These are phyloP conservation scores for Cantharis rustica DNA, from an alignment of 2,888 invertebrate species.

Conservation along the genomic window DNA sequence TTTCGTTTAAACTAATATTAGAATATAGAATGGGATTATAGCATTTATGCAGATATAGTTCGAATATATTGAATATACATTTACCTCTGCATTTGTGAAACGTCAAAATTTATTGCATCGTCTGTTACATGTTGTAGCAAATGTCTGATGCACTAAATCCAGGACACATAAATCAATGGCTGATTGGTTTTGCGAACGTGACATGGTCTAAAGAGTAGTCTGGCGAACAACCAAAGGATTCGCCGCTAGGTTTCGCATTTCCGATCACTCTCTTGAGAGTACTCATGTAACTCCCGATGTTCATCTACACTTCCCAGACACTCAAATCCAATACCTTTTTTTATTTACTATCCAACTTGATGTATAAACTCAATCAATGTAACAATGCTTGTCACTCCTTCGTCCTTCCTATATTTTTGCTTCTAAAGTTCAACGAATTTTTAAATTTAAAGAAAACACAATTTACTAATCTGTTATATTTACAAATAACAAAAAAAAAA, in stretches of 20 bases:
- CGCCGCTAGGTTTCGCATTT: conserved; percentile 33
- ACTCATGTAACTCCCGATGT: conserved; percentile 33
- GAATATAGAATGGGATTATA: background rate
- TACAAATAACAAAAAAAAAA: background rate
- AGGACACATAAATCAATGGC: conserved; percentile 41
- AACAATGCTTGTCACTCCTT: background rate
- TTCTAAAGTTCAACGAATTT: background rate
- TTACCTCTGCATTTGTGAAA: background rate
- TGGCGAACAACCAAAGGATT: conserved; percentile 38
- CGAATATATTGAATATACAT: background rate
- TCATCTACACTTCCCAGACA: conserved; percentile 31
- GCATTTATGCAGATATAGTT: background rate
- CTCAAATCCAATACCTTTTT: conserved; percentile 26
- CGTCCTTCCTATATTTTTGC: background rate
- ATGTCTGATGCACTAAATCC: conserved; percentile 31
- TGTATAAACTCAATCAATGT: conserved; percentile 9
- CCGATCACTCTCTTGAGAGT: conserved; percentile 37
- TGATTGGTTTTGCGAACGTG: conserved; percentile 43
- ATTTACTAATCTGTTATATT: background rate
- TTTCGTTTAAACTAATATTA: background rate
- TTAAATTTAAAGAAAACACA: background rate
- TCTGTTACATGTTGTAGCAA: conserved; percentile 13
- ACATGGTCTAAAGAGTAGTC: conserved; percentile 41
- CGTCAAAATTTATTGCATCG: background rate
- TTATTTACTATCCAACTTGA: conserved; percentile 22